Conservation (phyloP, 2,888 invertebrate genomes). For the Apoda limacodes region DNA sequence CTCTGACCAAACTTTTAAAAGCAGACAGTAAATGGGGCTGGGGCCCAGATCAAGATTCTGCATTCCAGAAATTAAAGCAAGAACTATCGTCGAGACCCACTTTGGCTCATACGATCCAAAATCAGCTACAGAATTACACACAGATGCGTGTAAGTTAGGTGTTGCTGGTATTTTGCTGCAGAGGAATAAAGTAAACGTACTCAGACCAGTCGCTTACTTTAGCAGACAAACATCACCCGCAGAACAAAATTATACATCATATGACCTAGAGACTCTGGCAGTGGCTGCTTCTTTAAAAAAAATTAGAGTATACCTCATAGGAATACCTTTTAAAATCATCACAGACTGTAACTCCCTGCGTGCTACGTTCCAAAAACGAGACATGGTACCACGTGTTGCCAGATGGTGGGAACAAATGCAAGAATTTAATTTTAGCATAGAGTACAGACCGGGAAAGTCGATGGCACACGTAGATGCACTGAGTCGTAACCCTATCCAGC, state of each 20-base stretch:
- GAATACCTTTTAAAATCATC: constrained; percentile 12
- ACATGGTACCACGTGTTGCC: constrained; percentile 18
- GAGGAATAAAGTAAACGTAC: constrained; percentile 13
- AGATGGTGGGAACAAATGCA: constrained; percentile 20
- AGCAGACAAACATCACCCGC: too few relatives aligned
- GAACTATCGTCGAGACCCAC: constrained; percentile 19
- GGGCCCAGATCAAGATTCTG: constrained; percentile 10
- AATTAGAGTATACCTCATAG: constrained; percentile 14
- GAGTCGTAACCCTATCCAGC: constrained; percentile 20
- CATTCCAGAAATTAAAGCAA: constrained; percentile 18
- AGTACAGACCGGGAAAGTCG: constrained; percentile 15
- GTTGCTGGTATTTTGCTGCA: constrained; percentile 26
- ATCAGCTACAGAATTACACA: constrained; percentile 23
- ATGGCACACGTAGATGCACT: constrained; percentile 22
- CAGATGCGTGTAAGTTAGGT: constrained; percentile 24
- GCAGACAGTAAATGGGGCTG: constrained; percentile 18
- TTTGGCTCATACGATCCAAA: constrained; percentile 23
- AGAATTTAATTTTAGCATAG: constrained; percentile 18
- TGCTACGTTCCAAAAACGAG: constrained; percentile 16
- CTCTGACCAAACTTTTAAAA: constrained; percentile 12
- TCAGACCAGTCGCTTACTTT: constrained; percentile 25
- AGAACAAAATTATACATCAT: too few relatives aligned
- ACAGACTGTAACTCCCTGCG: constrained; percentile 17
- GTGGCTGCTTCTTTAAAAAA: constrained; percentile 10
- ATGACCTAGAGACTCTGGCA: too few relatives aligned